Base-by-base conservation (phyloP, 1,140 invertebrate species). In the Psix sp. region DNA sequence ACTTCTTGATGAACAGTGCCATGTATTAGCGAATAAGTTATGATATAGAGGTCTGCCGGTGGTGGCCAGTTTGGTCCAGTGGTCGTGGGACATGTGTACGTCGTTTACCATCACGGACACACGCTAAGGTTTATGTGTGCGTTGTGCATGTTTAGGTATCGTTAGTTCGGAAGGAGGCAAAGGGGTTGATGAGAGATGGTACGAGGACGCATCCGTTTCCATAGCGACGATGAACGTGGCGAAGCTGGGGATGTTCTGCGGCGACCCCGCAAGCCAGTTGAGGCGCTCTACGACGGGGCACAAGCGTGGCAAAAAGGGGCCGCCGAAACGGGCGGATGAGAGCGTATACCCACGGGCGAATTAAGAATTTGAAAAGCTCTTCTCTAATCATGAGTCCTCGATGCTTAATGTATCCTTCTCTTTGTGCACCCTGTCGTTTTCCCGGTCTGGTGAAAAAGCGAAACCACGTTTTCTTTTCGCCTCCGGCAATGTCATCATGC, bases 341-440 rank as follows among this genome's bases (percentile, higher is more conserved):
- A 45, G 39, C 6, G 31, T 11, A 49, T 42, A 63, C 36, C 76
- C 76, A 72, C 74, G 57, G 79, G 79, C 79, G 76, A 82, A 80
- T 80, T 80, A 80, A 80, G 80, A 82, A 66, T 80, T 81, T 74
- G 76, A 80, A 82, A 82, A 66, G 67, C 70, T 75, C 43, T 57
- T 57, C 67, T 71, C 73, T 80, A 77, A 81, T 80, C 78, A 80
- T 57, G 62, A 60, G 48, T 68, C 74, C 51, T 45, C 48, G 73
- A 74, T 59, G 57, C 36, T 71, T 56, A 48, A 49, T 42, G 66
- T 36, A 35, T 48, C 54, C 15, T 29, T 26, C 26, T 11, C 26
- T 54, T 65, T 65, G 46, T 65, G 14, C 15, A 45, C 48, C 15
- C 2, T 17, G 16, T 26, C 38, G 5, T 43, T 35, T 43, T 15